Percentiles rank a stretch among this genome's conserved stretches.
Evolutionary conservation across 2,113 vertebrate genomes (phyloP).

Genomic region (Noturus placidus): DNA sequence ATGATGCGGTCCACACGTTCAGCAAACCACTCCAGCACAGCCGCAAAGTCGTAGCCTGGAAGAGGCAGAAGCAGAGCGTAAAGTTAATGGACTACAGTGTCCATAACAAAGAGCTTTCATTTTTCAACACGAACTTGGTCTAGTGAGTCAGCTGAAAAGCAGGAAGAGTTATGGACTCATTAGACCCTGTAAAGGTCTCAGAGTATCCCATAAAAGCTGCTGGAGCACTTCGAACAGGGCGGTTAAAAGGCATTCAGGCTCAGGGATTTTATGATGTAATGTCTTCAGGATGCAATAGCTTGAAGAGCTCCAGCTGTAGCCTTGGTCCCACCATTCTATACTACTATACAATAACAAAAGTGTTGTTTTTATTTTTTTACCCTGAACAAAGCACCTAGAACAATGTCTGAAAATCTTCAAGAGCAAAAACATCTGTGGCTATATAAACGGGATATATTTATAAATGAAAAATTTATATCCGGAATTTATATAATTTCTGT

Average conservation of each 20-base stretch:
- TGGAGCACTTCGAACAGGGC: neutral
- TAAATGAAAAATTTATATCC: too few relatives aligned
- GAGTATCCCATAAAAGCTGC: neutral
- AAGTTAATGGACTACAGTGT: neutral
- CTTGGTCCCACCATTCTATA: neutral
- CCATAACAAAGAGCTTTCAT: neutral
- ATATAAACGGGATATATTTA: neutral
- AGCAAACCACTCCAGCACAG: conserved; percentile 94
- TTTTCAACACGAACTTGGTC: neutral
- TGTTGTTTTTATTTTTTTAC: neutral
- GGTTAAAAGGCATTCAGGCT: conserved; percentile 26
- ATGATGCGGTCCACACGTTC: conserved; percentile 96
- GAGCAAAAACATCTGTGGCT: neutral
- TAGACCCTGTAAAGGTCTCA: neutral
- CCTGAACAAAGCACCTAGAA: neutral
- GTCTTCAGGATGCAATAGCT: conserved; percentile 6
- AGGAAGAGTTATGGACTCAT: neutral
- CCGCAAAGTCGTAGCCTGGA: conserved; percentile 93
- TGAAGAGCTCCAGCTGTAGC: too few relatives aligned
- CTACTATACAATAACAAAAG: neutral
- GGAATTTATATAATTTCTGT: too few relatives aligned
- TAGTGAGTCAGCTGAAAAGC: neutral
- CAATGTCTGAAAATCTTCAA: neutral
- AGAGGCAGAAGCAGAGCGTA: neutral
- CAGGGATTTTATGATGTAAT: conserved; percentile 23